A percentile compares a stretch with the other conserved stretches of the same genome.
Evolutionary conservation across 2,113 vertebrate species (phyloP).

Genomic region (Cavia aperea): DNA sequence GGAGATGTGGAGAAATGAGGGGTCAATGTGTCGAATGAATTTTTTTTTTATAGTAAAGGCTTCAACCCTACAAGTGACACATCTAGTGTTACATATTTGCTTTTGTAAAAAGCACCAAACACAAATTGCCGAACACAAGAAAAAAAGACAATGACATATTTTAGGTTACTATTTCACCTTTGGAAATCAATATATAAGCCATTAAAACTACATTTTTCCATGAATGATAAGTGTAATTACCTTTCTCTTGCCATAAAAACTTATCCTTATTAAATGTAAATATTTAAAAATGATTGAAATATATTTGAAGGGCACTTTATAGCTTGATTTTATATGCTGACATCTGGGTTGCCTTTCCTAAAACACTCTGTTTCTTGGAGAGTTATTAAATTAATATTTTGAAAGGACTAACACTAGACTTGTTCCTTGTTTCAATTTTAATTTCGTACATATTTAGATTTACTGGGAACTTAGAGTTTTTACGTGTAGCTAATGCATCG

Average conservation of each 20-base stretch:
- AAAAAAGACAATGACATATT: conserved; percentile 64
- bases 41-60: not conserved
- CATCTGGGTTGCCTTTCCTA: conserved; percentile 80
- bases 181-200: conserved; percentile 76
- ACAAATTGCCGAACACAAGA: conserved; percentile 7
- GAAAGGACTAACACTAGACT: conserved; percentile 73
- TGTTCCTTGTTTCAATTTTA: conserved; percentile 72
- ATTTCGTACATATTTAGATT: conserved; percentile 69
- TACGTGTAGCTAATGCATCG: conserved; percentile 49
- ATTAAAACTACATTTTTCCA: conserved; percentile 80
- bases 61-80: not conserved
- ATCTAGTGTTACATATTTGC: conserved; percentile 61
- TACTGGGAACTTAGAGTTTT: conserved; percentile 70
- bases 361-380: conserved; percentile 71
- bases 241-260: conserved; percentile 76
- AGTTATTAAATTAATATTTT: conserved; percentile 79
- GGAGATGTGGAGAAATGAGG: conserved; percentile 44
- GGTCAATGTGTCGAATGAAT: not conserved
- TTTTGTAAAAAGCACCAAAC: conserved; percentile 63
- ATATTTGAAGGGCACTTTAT: conserved; percentile 79
- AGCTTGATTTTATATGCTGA: conserved; percentile 80
- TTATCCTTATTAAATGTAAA: conserved; percentile 82
- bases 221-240: conserved; percentile 81
- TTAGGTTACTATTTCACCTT: conserved; percentile 76
- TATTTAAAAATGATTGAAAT: conserved; percentile 83